Evolutionary conservation across 2,797 vertebrate genomes (phyloP).

Genomic region (Buceros bicornis): DNA sequence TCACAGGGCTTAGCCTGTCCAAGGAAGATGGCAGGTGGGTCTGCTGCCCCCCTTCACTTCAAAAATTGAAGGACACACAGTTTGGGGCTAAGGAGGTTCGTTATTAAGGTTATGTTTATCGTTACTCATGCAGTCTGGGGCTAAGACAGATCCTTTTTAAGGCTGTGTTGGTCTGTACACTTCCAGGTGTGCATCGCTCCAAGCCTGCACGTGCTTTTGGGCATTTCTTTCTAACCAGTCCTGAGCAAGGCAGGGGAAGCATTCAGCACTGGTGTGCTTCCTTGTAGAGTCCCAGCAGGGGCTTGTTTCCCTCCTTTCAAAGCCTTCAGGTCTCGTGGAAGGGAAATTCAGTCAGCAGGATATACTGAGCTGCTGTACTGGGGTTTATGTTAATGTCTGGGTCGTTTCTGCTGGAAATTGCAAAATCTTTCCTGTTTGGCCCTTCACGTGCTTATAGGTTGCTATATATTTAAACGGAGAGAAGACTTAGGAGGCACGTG

Average conservation of each 20-base stretch:
- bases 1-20: not conserved
- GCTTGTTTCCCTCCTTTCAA: not conserved
- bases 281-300: not conserved
- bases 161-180: not conserved
- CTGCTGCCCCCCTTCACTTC: not conserved
- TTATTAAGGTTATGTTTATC: not conserved
- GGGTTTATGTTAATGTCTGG: not conserved
- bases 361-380: not conserved
- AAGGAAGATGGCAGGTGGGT: not conserved
- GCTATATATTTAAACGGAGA: not conserved
- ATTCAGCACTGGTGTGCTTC: rapidly evolving
- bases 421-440: constrained; percentile 27
- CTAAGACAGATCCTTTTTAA: not conserved
- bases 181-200: not conserved
- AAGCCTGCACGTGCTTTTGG: not conserved
- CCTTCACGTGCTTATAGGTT: not conserved
- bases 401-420: constrained; percentile 17
- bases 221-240: not conserved
- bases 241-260: not conserved
- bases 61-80: not conserved
- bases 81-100: not conserved
- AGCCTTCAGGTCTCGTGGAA: not conserved
- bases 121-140: not conserved
- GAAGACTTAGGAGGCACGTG: not conserved
- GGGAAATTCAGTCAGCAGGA: constrained; percentile 17